Evolutionary conservation across 2,797 vertebrate species (phyloP), one percentile per base, ranked within the genome.

Genomic region (Thalassophryne amazonica): DNA sequence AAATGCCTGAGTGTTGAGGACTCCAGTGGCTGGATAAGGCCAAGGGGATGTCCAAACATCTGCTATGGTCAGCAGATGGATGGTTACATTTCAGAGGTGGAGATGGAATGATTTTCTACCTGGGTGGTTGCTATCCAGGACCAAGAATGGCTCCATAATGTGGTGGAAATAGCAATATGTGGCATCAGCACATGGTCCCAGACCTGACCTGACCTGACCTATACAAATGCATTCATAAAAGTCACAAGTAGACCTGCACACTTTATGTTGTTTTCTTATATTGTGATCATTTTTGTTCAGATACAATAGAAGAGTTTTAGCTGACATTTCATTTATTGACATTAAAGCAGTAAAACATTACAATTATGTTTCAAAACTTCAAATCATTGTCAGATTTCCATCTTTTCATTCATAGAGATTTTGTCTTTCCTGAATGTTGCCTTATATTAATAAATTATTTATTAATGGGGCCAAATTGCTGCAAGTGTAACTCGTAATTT

Each of bases 141-240:
- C n/a, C n/a, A n/a, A n/a, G n/a, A n/a, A n/a, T n/a, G n/a, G n/a
- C n/a, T n/a, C n/a, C n/a, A n/a, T n/a, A n/a, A n/a, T n/a, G n/a
- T n/a, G n/a, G n/a, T n/a, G n/a, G n/a, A n/a, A n/a, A n/a, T n/a
- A n/a, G n/a, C n/a, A n/a, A n/a, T n/a, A n/a, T n/a, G n/a, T n/a
- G n/a, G n/a, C n/a, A n/a, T n/a, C n/a, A n/a, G n/a, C n/a, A n/a
- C n/a, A n/a, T n/a, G n/a, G n/a, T n/a, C n/a, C n/a, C n/a, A n/a
- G n/a, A n/a, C n/a, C n/a, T n/a, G n/a, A n/a, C n/a, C n/a, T n/a
- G n/a, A n/a, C n/a, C n/a, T n/a, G n/a, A n/a, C n/a, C n/a, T n/a
- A n/a, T 16, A 51, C 43, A 66, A 63, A 65, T 43, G 53, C 50
- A 73, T 38, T n/a, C n/a, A n/a, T n/a, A n/a, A 29, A 46, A 48